Evolutionary conservation across 2,797 vertebrate species (phyloP), one percentile per base, ranked within the genome.

Genomic region (Spondyliosoma cantharus): DNA sequence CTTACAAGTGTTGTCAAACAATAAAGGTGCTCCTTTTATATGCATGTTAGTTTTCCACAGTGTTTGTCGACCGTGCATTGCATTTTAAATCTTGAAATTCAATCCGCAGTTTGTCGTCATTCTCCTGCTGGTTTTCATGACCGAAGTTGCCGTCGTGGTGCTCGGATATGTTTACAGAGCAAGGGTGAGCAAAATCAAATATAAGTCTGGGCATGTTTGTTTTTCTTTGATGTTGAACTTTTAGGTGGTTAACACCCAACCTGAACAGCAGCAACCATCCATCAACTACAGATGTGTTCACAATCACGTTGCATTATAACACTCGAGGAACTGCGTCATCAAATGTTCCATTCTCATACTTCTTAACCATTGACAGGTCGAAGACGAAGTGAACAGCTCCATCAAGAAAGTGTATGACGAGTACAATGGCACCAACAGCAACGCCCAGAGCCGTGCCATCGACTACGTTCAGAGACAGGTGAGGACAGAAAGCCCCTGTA

Each of bases 381-480:
- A 99, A 92, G 94, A 96, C 81, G 96, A 98, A 85, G 98, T 99
- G 56, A 95, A 98, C 88, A 94, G 90, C 78, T 97, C 97, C 57
- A 99, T 99, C 87, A 93, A 79, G 81, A 97, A 97, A 86, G 97
- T 99, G 0, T 99, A 98, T 67, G 94, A 97, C 29, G 94, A 97
- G 37, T 99, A 99, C 93, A 98, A 97, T 3, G 97, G 97, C 68
- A 97, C 96, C 52, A 97, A 96, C 83, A 95, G 96, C 15, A 97
- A 99, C 12, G 96, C 97, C 25, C 96, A 97, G 60, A 99, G 97
- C 77, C 96, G 97, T 25, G 97, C 97, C 62, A 99, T 99, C 64
- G 98, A 99, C 93, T 99, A 99, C 24, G 93, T 98, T 77, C 98
- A 99, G 92, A 96, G 96, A 90, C 97, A 99, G 96, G 97, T 98